Percentiles rank a stretch among this genome's conserved stretches.
These are phyloP conservation scores for Hylaeus anthracinus DNA, from an alignment of 1,140 invertebrate genomes.

Conservation along the genomic window DNA sequence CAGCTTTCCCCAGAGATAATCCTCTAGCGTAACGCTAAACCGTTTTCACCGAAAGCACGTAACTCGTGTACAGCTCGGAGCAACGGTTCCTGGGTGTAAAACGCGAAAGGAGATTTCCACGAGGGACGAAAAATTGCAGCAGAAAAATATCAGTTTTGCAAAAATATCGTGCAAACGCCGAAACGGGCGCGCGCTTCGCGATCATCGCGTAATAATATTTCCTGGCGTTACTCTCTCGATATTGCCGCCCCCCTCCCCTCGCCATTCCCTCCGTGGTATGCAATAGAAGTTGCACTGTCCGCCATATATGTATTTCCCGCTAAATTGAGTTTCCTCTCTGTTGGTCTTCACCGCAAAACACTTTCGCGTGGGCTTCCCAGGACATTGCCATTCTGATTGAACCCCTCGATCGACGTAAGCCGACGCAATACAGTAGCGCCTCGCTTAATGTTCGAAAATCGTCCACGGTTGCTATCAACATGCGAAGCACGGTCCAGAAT, in stretches of 20 bases:
- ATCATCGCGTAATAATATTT: conserved; percentile 14
- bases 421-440: background rate
- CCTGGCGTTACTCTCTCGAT: background rate
- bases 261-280: background rate
- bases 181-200: background rate
- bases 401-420: background rate
- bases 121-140: background rate
- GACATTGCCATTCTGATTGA: conserved; percentile 22
- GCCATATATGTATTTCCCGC: background rate
- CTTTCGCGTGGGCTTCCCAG: conserved; percentile 7
- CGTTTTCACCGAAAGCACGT: background rate
- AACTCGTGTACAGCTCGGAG: background rate
- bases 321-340: conserved; percentile 22
- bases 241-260: background rate
- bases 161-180: background rate
- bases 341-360: background rate
- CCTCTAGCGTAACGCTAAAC: background rate
- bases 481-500: no score
- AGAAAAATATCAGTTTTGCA: background rate
- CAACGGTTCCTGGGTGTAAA: background rate
- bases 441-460: background rate
- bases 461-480: background rate
- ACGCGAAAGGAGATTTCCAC: background rate
- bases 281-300: background rate
- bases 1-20: background rate